Percentiles rank a stretch among this genome's conserved stretches.
phyloP scores from a whole-genome alignment of 2,113 vertebrate genomes.

The Mesitornis unicolor region DNA sequence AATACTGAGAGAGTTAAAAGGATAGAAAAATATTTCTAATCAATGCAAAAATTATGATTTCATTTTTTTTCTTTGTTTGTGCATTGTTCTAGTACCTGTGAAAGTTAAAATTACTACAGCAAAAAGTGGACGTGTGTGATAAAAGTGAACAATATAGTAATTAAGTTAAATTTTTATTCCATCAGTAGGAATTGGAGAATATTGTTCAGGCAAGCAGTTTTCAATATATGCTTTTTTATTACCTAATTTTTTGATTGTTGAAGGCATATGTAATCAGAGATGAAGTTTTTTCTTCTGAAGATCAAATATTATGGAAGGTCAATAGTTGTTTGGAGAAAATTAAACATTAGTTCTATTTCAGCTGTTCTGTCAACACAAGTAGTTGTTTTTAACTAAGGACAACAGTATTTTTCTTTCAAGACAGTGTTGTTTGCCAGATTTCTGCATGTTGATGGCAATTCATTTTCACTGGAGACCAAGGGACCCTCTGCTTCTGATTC shows the following conservation, averaged over 20 bases:
- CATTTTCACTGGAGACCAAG: not conserved
- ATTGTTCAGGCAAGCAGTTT: not conserved
- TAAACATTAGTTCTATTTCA: not conserved
- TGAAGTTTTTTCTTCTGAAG: not conserved
- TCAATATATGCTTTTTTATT: not conserved
- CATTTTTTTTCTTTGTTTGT: not conserved
- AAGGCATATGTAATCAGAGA: not conserved
- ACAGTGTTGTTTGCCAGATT: not conserved
- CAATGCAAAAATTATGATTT: not conserved
- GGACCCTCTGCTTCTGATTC: not conserved
- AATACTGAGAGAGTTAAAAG: not conserved
- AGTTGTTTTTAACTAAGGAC: not conserved
- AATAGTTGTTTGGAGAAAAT: not conserved
- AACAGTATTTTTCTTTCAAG: not conserved
- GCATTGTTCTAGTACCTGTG: not conserved
- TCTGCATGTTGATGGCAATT: not conserved
- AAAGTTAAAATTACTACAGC: not conserved
- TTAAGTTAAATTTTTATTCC: not conserved
- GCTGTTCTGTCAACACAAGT: not conserved
- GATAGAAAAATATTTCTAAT: not conserved
- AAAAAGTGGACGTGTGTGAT: not conserved
- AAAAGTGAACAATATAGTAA: not conserved
- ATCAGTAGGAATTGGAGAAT: not conserved
- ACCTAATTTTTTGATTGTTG: not conserved
- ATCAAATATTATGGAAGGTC: not conserved